Evolutionary conservation across 1,140 invertebrate species (phyloP).

Genomic region (Charaxes varanes): DNA sequence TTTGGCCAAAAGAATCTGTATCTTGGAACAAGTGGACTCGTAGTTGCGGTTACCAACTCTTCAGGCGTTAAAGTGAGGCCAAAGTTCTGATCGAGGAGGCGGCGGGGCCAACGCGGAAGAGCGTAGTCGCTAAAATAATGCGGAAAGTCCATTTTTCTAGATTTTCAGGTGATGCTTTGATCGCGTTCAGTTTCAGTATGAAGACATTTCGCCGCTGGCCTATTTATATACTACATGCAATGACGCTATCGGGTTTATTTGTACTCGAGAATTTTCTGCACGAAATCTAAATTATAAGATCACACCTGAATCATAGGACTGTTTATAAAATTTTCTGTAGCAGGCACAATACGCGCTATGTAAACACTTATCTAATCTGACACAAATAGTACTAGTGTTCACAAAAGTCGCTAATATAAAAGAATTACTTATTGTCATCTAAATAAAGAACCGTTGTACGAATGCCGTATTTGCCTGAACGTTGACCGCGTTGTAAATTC

Average conservation of each 20-base stretch:
- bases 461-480: constrained; percentile 52
- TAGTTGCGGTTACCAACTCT: constrained; percentile 38
- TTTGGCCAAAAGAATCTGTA: constrained; percentile 44
- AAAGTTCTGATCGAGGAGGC: constrained; percentile 55
- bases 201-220: constrained; percentile 10
- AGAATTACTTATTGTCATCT: no score
- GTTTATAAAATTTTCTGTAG: no score
- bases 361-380: no score
- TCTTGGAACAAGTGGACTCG: constrained; percentile 37
- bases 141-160: constrained; percentile 38
- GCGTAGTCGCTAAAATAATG: constrained; percentile 57
- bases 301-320: no score
- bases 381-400: no score
- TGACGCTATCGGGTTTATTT: constrained; percentile 22
- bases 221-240: constrained; percentile 40
- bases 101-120: constrained; percentile 38
- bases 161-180: constrained; percentile 6
- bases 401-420: no score
- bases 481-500: constrained; percentile 55
- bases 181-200: constrained; percentile 28
- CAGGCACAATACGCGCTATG: no score
- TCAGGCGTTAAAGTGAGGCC: constrained; percentile 48
- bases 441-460: constrained; percentile 63
- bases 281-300: no score
- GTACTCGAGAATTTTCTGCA: constrained; percentile 39